Evolutionary conservation across 2,888 invertebrate genomes (phyloP).

Genomic region (Drosophila cognata): DNA sequence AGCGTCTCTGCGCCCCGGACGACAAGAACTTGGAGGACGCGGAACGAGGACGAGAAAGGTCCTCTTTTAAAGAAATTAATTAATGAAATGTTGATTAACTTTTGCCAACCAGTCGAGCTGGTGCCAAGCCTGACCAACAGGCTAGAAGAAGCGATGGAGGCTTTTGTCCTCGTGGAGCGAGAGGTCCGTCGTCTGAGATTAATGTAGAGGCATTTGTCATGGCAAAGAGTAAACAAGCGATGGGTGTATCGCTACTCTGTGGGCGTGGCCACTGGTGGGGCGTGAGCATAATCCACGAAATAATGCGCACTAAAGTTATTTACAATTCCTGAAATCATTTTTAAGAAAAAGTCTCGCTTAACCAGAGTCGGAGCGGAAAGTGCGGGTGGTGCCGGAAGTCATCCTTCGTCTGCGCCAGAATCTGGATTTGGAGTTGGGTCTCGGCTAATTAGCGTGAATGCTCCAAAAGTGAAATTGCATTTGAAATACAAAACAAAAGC

Average conservation of each 20-base stretch:
- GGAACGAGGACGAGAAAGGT: constrained; percentile 19
- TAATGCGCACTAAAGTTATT: constrained; percentile 77
- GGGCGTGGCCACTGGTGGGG: constrained; percentile 45
- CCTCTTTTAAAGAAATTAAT: constrained; percentile 80
- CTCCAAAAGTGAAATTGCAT: constrained; percentile 49
- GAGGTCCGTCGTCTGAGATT: constrained; percentile 68
- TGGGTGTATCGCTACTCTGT: constrained; percentile 51
- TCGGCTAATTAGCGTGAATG: constrained; percentile 75
- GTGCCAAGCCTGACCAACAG: constrained; percentile 37
- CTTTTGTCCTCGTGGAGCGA: constrained; percentile 3
- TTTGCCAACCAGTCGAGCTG: constrained; percentile 69
- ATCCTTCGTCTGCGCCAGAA: constrained; percentile 45
- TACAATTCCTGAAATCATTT: constrained; percentile 76
- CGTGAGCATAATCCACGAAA: constrained; percentile 76
- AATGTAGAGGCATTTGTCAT: constrained; percentile 80
- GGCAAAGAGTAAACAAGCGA: constrained; percentile 71
- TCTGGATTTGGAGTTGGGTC: constrained; percentile 63
- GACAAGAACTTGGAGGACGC: constrained; percentile 8
- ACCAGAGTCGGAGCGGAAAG: neutral
- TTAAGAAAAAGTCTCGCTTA: constrained; percentile 49
- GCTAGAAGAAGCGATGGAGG: neutral
- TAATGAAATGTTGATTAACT: constrained; percentile 84
- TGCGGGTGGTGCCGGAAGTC: constrained; percentile 5
- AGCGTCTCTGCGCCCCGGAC: constrained; percentile 7
- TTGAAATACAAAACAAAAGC: constrained; percentile 34